phyloP scores from a whole-genome alignment of 2,888 invertebrate species.

The Eumerus sabulonum region DNA sequence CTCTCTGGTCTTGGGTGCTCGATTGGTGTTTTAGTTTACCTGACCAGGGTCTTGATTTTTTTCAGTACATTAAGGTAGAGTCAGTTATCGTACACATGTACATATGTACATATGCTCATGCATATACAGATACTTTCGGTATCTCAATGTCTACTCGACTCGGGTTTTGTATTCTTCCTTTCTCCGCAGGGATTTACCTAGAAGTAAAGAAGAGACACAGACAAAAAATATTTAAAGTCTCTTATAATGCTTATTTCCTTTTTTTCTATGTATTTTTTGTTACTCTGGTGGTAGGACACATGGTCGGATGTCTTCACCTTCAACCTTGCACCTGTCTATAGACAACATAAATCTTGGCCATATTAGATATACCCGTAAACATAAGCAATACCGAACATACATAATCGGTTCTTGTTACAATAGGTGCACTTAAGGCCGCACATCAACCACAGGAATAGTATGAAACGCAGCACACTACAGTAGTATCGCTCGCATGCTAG shows the following conservation, averaged over 20 bases:
- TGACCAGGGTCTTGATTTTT: slow-evolving; percentile 45
- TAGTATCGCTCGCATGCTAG: too few relatives aligned
- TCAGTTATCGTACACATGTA: slow-evolving; percentile 47
- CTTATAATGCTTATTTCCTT: not conserved
- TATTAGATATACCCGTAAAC: slow-evolving; percentile 48
- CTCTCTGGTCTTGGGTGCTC: slow-evolving; percentile 7
- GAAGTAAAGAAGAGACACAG: slow-evolving; percentile 9
- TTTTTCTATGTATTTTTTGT: slow-evolving; percentile 8
- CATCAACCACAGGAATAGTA: slow-evolving; percentile 38
- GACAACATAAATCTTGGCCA: slow-evolving; percentile 50
- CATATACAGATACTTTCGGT: slow-evolving; percentile 20
- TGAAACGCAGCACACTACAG: too few relatives aligned
- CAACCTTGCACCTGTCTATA: slow-evolving; percentile 61
- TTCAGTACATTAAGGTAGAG: slow-evolving; percentile 2
- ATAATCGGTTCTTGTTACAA: slow-evolving; percentile 50
- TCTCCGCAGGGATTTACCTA: slow-evolving; percentile 10
- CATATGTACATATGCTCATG: slow-evolving; percentile 24
- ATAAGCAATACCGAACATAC: slow-evolving; percentile 5
- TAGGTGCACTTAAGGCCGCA: slow-evolving; percentile 41
- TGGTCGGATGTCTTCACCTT: slow-evolving; percentile 55
- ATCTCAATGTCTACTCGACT: slow-evolving; percentile 43
- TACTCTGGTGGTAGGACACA: not conserved
- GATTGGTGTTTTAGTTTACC: slow-evolving; percentile 55
- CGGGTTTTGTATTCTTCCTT: slow-evolving; percentile 2
- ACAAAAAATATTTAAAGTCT: slow-evolving; percentile 2